These are phyloP conservation scores for Spinus pinus DNA, from an alignment of 2,797 vertebrate species.

Conservation along the genomic window DNA sequence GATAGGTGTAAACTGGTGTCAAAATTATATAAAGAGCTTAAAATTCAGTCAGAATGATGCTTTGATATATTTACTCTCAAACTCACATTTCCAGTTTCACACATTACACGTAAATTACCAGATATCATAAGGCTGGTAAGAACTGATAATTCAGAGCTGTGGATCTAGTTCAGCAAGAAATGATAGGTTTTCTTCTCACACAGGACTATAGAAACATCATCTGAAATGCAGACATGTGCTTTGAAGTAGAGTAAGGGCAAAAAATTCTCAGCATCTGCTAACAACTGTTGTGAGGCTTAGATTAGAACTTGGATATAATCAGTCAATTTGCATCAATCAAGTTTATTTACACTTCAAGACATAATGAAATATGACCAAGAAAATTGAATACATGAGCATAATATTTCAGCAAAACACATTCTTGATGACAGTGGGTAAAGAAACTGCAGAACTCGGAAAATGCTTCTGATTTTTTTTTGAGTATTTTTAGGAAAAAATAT, in stretches of 20 bases:
- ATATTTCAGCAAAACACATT: background rate
- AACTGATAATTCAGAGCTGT: background rate
- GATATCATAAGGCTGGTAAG: background rate
- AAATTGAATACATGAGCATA: constrained; percentile 34
- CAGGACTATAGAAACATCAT: background rate
- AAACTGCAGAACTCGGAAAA: background rate
- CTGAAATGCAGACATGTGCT: background rate
- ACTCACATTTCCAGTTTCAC: background rate
- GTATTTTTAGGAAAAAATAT: background rate
- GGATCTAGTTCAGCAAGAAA: background rate
- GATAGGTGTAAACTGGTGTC: background rate
- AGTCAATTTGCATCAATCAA: constrained; percentile 44
- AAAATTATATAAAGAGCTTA: background rate
- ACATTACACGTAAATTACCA: background rate
- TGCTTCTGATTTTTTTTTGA: background rate
- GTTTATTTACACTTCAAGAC: constrained; percentile 28
- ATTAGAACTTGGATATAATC: background rate
- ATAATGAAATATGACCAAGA: constrained; percentile 32
- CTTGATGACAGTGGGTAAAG: background rate
- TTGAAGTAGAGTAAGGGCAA: background rate
- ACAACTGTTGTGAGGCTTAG: background rate
- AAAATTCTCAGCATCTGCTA: background rate
- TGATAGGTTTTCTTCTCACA: background rate
- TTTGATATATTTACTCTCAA: background rate
- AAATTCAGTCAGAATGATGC: background rate